A percentile compares a stretch with the other conserved stretches of the same genome.
These are phyloP conservation scores for Dicaeum eximium DNA, from an alignment of 2,113 vertebrate genomes.

Conservation along the genomic window DNA sequence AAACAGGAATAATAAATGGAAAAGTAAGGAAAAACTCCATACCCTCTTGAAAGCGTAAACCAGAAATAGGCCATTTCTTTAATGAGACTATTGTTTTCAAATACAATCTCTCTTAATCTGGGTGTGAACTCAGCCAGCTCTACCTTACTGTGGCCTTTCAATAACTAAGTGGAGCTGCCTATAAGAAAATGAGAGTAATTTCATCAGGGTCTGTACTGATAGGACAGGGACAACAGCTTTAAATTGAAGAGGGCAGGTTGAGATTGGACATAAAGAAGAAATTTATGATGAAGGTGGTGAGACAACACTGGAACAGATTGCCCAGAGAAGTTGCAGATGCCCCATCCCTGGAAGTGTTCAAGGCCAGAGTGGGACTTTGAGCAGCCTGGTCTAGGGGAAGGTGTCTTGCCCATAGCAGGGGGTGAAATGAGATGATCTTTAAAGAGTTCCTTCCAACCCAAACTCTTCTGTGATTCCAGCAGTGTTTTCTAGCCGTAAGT, in stretches of 20 bases:
- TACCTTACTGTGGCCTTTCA: neutral
- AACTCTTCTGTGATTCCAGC: neutral
- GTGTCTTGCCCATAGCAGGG: accelerated
- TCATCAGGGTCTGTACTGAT: neutral
- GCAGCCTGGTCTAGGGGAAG: neutral
- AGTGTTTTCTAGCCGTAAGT: neutral
- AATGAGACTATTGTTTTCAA: neutral
- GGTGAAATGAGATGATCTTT: neutral
- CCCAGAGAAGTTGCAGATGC: neutral
- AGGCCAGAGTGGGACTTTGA: neutral
- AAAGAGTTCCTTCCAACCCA: neutral
- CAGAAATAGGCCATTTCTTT: neutral
- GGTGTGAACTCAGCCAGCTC: neutral
- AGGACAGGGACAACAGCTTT: neutral
- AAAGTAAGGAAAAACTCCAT: neutral
- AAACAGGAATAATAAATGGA: neutral
- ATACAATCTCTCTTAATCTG: neutral
- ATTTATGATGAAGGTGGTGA: neutral
- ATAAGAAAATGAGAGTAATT: neutral
- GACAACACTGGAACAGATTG: neutral
- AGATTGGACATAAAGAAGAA: neutral
- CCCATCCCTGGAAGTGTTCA: neutral
- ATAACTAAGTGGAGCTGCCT: neutral
- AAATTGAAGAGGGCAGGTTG: neutral
- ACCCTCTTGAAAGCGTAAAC: accelerated